These are phyloP conservation scores for Diaphora mendica DNA, from an alignment of 2,888 invertebrate genomes.

Conservation along the genomic window DNA sequence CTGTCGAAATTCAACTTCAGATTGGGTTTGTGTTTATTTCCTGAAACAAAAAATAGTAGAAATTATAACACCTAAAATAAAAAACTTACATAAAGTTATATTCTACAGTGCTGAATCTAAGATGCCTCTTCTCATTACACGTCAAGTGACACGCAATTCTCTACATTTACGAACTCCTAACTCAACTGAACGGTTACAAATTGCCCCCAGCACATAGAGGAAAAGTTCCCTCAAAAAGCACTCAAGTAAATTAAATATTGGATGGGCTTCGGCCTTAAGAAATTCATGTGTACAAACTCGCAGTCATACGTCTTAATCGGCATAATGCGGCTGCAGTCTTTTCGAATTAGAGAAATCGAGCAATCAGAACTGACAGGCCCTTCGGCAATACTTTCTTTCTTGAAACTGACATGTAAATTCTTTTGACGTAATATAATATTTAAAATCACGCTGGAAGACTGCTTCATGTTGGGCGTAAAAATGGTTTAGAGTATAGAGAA, in stretches of 20 bases:
- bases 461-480: background rate
- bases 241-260: conserved; percentile 85
- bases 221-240: conserved; percentile 82
- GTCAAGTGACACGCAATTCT: conserved; percentile 69
- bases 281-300: conserved; percentile 73
- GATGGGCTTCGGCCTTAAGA: conserved; percentile 71
- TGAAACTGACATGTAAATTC: conserved; percentile 70
- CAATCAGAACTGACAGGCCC: conserved; percentile 78
- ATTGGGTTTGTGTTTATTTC: conserved; percentile 88
- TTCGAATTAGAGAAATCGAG: conserved; percentile 71
- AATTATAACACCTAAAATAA: background rate
- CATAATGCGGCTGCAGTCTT: conserved; percentile 79
- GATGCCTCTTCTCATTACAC: conserved; percentile 55
- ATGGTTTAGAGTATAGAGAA: background rate
- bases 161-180: conserved; percentile 70
- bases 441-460: conserved; percentile 29
- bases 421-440: conserved; percentile 58
- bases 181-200: conserved; percentile 82
- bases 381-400: conserved; percentile 58
- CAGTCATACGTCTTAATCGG: conserved; percentile 84
- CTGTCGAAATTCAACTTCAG: conserved; percentile 91
- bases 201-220: conserved; percentile 76
- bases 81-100: background rate
- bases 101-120: conserved; percentile 25
- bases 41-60: conserved; percentile 65